Evolutionary conservation across 2,113 vertebrate species (phyloP), one percentile per base, ranked within the genome.

Genomic region (Eclectus roratus): DNA sequence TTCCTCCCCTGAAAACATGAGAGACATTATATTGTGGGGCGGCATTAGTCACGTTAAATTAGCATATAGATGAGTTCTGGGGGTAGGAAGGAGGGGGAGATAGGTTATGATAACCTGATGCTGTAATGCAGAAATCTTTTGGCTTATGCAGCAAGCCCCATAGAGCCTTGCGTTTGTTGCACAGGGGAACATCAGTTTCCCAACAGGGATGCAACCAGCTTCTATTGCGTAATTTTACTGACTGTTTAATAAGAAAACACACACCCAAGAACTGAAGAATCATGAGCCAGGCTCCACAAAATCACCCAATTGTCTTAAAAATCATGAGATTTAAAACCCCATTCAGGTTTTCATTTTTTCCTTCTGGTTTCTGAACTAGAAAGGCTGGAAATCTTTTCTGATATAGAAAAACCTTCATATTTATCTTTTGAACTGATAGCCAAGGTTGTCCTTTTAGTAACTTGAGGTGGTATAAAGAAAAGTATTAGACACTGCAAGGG

Each of bases 1-100:
- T 96, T 88, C 84, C 27, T 97, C 93, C 96, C 94, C 95, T 96
- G 95, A 95, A 98, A 98, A 98, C 96, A 96, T 97, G 95, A 97
- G 88, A 92, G 96, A 95, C 94, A 98, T 98, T 98, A 98, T 97
- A 97, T 96, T 97, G 97, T 96, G 91, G 98, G 97, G 96, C 71
- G 56, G 97, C 94, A 96, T 98, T 97, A 98, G 97, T 97, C 97
- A 97, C 73, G 88, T 97, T 96, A 97, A 98, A 98, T 98, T 98
- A 98, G 98, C 98, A 98, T 98, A 98, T 98, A 98, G 98, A 98
- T 98, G 97, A 98, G 98, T 98, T 98, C 95, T 98, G 97, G 96
- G 97, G 97, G 96, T 96, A 97, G 93, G 91, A 97, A 96, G 96
- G 95, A 95, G 94, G 94, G 94, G 93, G 96, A 96, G 97, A 95